phyloP scores from a whole-genome alignment of 1,140 invertebrate genomes.

The Brachionus angularis region DNA sequence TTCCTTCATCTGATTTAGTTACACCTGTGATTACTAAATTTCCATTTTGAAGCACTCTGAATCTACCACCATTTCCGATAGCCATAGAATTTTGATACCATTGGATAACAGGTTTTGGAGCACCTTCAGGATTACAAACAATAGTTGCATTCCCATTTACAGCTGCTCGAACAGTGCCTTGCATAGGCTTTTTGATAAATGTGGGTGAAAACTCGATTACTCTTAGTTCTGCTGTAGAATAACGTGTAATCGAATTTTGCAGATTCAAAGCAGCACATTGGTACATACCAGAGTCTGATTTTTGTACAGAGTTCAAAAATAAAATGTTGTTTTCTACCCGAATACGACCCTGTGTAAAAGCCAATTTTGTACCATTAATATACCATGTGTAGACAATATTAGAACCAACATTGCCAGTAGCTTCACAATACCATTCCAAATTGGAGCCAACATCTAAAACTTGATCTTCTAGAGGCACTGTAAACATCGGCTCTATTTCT shows the following conservation, averaged over 20 bases:
- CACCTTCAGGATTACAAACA: constrained; percentile 85
- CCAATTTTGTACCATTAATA: constrained; percentile 41
- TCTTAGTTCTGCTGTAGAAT: constrained; percentile 80
- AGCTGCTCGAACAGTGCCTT: constrained; percentile 79
- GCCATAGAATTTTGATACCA: constrained; percentile 40
- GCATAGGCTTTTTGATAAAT: constrained; percentile 81
- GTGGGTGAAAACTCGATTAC: constrained; percentile 73
- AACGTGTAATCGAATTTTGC: constrained; percentile 67
- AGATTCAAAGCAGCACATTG: constrained; percentile 86
- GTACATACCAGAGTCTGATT: constrained; percentile 85
- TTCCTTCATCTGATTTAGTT: constrained; percentile 49
- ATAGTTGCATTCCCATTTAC: constrained; percentile 86
- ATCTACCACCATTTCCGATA: constrained; percentile 17
- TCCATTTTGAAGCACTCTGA: constrained; percentile 48
- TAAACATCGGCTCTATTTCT: constrained; percentile 33
- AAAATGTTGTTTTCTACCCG: constrained; percentile 6
- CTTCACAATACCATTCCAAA: constrained; percentile 44
- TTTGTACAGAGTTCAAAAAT: constrained; percentile 64
- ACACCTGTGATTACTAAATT: constrained; percentile 51
- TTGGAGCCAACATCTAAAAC: constrained; percentile 22
- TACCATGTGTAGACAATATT: constrained; percentile 36
- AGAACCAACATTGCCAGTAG: constrained; percentile 8
- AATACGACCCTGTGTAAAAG: background rate
- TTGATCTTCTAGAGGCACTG: constrained; percentile 40
- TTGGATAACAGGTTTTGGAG: constrained; percentile 67